Evolutionary conservation across 1,140 invertebrate species (phyloP), one percentile per base, ranked within the genome.

Genomic region (Hylyphantes graminicola): DNA sequence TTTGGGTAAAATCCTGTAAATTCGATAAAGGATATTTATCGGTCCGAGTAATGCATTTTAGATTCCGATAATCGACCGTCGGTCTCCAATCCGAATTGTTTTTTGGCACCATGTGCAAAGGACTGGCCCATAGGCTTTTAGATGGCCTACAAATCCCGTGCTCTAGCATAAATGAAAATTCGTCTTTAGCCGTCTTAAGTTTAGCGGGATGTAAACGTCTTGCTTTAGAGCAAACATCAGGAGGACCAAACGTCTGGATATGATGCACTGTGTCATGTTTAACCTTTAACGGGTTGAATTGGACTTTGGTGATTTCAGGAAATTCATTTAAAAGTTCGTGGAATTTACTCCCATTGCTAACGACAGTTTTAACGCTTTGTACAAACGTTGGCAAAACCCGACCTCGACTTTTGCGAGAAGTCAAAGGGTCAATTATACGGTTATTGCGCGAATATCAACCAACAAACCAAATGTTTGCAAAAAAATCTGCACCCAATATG

Each of bases 101-200:
- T n/a, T n/a, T n/a, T n/a, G n/a, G n/a, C n/a, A n/a, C n/a, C n/a
- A n/a, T n/a, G n/a, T n/a, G n/a, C n/a, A n/a, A n/a, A n/a, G n/a
- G n/a, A n/a, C 88, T 89, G 12, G 90, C 87, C 90, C 90, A 92
- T 51, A 88, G 72, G 75, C 88, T 88, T n/a, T 88, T 88, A 0
- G 89, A 90, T 1, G 86, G 88, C 15, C 88, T 85, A 55, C 87
- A 86, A n/a, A 89, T 88, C 11, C 89, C 89, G 12, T 59, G 64
- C 48, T 63, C 86, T 82, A 51, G 15, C 65, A 17, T 67, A 67
- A 67, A 11, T 10, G 15, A 10, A 17, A 67, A 67, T 67, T 11
- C 65, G 11, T 67, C 21, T 19, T 67, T 67, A 10, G 65, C 65
- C 15, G 19, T 19, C 21, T 17, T n/a, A 17, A 67, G 19, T 67